A percentile compares a stretch with the other conserved stretches of the same genome.
These are phyloP conservation scores for Misgurnus mizolepis DNA, from an alignment of 2,113 vertebrate species.

Conservation along the genomic window DNA sequence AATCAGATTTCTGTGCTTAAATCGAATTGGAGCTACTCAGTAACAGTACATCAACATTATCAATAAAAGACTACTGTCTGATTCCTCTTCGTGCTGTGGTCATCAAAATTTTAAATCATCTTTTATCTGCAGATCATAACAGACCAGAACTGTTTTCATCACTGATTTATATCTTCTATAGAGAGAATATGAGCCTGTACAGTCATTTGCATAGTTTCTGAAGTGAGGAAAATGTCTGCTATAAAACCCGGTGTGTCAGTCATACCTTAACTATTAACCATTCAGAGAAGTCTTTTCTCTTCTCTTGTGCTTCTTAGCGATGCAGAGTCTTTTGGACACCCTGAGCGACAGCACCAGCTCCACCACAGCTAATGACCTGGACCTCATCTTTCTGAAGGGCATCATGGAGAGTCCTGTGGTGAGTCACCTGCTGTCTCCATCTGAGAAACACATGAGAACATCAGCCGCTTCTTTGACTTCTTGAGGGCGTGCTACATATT, in stretches of 20 bases:
- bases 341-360: constrained; percentile 87
- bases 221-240: not conserved
- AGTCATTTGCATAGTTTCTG: not conserved
- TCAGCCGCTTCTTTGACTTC: not conserved
- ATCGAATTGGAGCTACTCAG: too few species aligned
- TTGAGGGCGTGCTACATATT: not conserved
- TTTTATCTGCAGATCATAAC: too few species aligned
- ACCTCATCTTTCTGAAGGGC: constrained; percentile 93
- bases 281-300: not conserved
- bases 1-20: too few species aligned
- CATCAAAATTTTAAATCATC: too few species aligned
- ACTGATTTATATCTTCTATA: not conserved
- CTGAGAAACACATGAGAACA: not conserved
- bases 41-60: too few species aligned
- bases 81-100: too few species aligned
- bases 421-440: constrained; percentile 67
- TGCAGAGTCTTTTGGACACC: constrained; percentile 91
- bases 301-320: constrained; percentile 70
- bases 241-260: not conserved
- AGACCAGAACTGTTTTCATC: not conserved
- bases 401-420: constrained; percentile 97
- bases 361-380: constrained; percentile 87
- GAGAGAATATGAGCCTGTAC: not conserved
- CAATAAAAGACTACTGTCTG: too few species aligned
- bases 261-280: not conserved